A percentile compares a stretch with the other conserved stretches of the same genome.
Conservation (phyloP, 2,113 vertebrate species). For the Phylloscopus whistleri region DNA sequence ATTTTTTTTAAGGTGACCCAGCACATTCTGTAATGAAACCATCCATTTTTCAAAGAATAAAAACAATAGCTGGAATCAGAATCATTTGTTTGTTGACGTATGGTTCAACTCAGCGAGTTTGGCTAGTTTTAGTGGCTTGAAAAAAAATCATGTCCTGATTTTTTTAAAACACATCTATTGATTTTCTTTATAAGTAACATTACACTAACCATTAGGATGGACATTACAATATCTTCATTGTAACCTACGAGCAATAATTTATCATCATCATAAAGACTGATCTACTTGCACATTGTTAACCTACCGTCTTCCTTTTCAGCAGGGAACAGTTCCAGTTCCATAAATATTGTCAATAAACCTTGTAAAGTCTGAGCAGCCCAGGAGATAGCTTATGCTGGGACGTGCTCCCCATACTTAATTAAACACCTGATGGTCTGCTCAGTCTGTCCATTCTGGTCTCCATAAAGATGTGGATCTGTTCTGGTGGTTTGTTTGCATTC, state of each 20-base stretch:
- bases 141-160: background rate
- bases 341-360: constrained; percentile 30
- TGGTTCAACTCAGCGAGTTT: background rate
- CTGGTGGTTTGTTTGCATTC: background rate
- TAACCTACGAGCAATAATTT: constrained; percentile 57
- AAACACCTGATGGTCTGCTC: background rate
- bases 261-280: constrained; percentile 41
- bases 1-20: constrained; percentile 39
- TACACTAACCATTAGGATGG: constrained; percentile 52
- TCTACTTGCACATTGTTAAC: constrained; percentile 14
- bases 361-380: background rate
- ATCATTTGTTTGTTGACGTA: constrained; percentile 54
- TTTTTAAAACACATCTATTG: constrained; percentile 54
- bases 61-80: constrained; percentile 7
- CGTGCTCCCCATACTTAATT: background rate
- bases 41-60: constrained; percentile 24
- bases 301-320: constrained; percentile 2
- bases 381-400: background rate
- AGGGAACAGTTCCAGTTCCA: constrained; percentile 20
- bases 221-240: constrained; percentile 49
- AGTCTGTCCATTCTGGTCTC: background rate
- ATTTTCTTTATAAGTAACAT: constrained; percentile 60
- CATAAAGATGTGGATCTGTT: rapidly evolving
- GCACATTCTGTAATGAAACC: constrained; percentile 27
- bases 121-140: background rate